Conservation (phyloP, 1,140 invertebrate species). For the Drosophila kepulauana region DNA sequence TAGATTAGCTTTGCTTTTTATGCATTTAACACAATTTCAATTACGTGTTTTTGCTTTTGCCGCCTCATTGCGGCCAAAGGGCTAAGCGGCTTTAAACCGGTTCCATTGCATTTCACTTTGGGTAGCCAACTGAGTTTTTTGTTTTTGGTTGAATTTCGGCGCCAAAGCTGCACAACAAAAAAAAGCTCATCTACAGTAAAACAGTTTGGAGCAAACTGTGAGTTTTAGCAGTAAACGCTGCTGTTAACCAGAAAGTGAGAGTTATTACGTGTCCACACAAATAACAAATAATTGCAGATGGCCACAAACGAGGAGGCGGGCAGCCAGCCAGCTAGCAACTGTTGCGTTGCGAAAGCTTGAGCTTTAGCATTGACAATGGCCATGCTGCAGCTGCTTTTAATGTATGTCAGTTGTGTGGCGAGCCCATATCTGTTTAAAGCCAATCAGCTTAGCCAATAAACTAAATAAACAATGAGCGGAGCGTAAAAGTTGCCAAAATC, state of each 20-base stretch:
- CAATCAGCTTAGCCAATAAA: slow-evolving; percentile 56
- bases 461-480: slow-evolving; percentile 50
- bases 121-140: slow-evolving; percentile 32
- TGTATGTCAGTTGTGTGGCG: slow-evolving; percentile 60
- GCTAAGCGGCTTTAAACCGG: slow-evolving; percentile 55
- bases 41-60: slow-evolving; percentile 57
- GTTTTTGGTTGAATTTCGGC: slow-evolving; percentile 46
- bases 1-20: slow-evolving; percentile 58
- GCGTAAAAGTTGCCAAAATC: slow-evolving; percentile 62
- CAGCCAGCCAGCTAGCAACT: slow-evolving; percentile 1
- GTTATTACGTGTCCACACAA: slow-evolving; percentile 70
- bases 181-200: slow-evolving; percentile 55
- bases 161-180: slow-evolving; percentile 34
- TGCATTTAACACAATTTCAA: slow-evolving; percentile 59
- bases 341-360: slow-evolving; percentile 20
- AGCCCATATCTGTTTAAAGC: slow-evolving; percentile 25
- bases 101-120: slow-evolving; percentile 72
- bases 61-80: slow-evolving; percentile 62
- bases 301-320: background rate
- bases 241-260: slow-evolving; percentile 69
- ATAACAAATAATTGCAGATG: slow-evolving; percentile 58
- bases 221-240: slow-evolving; percentile 26
- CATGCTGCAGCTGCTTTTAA: slow-evolving; percentile 18
- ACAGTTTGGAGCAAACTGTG: slow-evolving; percentile 37
- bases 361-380: slow-evolving; percentile 29